These are phyloP conservation scores for Acanthopleura granulata DNA, from an alignment of 2,888 invertebrate species.

Conservation along the genomic window DNA sequence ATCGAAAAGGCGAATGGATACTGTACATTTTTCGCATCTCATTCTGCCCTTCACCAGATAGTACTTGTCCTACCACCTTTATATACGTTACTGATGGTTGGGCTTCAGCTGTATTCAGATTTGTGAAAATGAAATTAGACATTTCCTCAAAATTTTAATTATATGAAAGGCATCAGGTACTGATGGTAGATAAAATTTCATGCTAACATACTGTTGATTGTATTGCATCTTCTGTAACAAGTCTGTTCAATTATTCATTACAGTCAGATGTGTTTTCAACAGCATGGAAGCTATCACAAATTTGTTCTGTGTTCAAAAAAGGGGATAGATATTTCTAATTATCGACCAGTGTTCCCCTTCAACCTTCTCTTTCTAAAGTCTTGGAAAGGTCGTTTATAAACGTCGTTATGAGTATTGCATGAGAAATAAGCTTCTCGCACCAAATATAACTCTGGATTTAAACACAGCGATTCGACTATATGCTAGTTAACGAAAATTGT, in stretches of 20 bases:
- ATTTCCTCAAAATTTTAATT: background rate
- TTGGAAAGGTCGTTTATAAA: background rate
- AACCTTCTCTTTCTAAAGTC: background rate
- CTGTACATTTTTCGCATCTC: no score
- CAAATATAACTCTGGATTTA: background rate
- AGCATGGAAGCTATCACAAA: background rate
- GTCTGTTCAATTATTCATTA: background rate
- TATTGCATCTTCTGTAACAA: background rate
- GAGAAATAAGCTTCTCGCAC: background rate
- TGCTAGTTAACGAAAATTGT: background rate
- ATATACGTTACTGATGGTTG: no score
- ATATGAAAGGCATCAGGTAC: background rate
- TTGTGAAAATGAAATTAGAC: no score
- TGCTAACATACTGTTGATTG: background rate
- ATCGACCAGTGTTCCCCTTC: background rate
- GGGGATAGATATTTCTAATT: background rate
- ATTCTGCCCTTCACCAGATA: background rate
- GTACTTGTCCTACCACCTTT: background rate
- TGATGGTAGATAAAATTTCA: background rate
- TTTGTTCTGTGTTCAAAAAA: background rate
- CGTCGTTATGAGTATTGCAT: background rate
- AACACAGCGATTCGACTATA: background rate
- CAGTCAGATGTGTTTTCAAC: background rate
- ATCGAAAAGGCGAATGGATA: background rate
- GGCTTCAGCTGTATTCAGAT: no score